A percentile compares a stretch with the other conserved stretches of the same genome.
phyloP scores from a whole-genome alignment of 2,113 vertebrate species.

The Perca fluviatilis region DNA sequence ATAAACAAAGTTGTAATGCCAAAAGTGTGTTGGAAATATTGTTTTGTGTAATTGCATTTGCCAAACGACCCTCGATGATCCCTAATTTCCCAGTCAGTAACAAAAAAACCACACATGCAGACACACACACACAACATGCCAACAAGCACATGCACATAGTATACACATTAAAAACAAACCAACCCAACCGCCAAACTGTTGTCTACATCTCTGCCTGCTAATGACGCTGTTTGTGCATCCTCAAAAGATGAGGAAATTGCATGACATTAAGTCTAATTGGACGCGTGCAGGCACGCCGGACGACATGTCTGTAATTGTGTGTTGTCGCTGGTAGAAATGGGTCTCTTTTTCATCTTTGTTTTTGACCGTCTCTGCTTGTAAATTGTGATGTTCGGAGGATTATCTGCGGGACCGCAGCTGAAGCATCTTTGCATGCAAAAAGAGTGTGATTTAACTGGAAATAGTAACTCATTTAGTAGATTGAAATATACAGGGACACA shows the following conservation, averaged over 20 bases:
- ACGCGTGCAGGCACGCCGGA: background rate
- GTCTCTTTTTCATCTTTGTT: constrained; percentile 14
- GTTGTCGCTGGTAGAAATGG: background rate
- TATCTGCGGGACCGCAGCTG: background rate
- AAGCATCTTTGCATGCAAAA: background rate
- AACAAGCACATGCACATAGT: background rate
- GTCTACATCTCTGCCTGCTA: constrained; percentile 3
- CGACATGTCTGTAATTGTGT: constrained; percentile 21
- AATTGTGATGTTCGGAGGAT: background rate
- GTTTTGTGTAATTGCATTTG: background rate
- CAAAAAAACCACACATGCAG: background rate
- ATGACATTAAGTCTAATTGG: constrained; percentile 24
- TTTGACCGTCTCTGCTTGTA: background rate
- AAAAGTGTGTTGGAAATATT: background rate
- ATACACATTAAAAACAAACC: background rate
- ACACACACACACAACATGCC: background rate
- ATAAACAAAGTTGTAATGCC: background rate
- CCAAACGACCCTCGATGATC: background rate
- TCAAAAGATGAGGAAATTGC: constrained; percentile 17
- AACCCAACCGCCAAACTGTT: background rate
- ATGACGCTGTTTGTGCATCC: constrained; percentile 17
- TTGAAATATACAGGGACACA: background rate
- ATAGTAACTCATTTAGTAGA: background rate
- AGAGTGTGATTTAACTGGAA: background rate
- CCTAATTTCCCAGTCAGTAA: background rate